Percentiles rank a stretch among this genome's conserved stretches.
Evolutionary conservation across 1,140 invertebrate genomes (phyloP).

Genomic region (Fopius arisanus): DNA sequence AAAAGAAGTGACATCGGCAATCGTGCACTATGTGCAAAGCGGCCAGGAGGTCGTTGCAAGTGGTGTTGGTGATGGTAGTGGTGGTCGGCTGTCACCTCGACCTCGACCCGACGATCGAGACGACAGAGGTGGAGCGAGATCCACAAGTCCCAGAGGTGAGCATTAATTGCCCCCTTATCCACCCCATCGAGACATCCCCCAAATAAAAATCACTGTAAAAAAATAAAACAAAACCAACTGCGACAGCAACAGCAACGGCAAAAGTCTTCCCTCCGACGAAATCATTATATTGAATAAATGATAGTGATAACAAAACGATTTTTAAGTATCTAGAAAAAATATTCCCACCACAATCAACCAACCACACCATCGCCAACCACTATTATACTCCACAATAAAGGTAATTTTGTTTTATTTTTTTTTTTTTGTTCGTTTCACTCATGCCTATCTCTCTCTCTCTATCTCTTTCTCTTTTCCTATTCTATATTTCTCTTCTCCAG

Average conservation of each 20-base stretch:
- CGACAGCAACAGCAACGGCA: conserved; percentile 42
- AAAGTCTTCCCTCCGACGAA: conserved; percentile 39
- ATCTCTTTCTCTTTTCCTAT: background rate
- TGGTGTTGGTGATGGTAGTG: conserved; percentile 11
- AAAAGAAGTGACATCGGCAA: conserved; percentile 91
- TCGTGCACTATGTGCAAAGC: conserved; percentile 86
- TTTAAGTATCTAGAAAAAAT: conserved; percentile 21
- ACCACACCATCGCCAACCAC: conserved; percentile 51
- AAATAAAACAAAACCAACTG: conserved; percentile 36
- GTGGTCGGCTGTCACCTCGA: conserved; percentile 59
- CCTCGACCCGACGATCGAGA: conserved; percentile 59
- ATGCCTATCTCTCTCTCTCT: background rate
- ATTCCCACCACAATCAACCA: conserved; percentile 46
- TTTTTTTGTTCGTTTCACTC: conserved; percentile 13
- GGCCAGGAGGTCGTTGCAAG: conserved; percentile 68
- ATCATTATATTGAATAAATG: conserved; percentile 10
- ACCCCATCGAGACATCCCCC: conserved; percentile 8
- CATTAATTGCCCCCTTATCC: conserved; percentile 45
- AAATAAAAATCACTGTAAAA: conserved; percentile 44
- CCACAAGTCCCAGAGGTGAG: conserved; percentile 65
- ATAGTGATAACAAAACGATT: conserved; percentile 24
- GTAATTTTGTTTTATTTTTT: conserved; percentile 56
- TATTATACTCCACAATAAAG: conserved; percentile 59
- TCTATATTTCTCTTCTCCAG: background rate
- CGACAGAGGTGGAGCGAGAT: conserved; percentile 60